A percentile compares a stretch with the other conserved stretches of the same genome.
Evolutionary conservation across 2,797 vertebrate species (phyloP).

Genomic region (Megaceryle alcyon): DNA sequence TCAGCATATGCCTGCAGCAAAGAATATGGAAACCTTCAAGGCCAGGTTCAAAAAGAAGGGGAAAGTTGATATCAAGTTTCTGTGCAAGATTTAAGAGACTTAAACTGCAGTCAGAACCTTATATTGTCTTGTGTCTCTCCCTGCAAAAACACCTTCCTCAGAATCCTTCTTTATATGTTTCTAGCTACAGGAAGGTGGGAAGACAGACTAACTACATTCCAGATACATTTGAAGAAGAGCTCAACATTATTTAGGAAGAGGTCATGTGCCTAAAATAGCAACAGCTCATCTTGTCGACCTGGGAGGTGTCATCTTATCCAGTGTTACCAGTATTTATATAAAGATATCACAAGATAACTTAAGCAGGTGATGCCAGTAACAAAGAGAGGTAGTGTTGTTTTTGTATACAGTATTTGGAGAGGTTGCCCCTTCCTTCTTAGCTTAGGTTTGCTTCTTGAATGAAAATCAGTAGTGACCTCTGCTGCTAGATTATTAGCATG

Average conservation of each 20-base stretch:
- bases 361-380: background rate
- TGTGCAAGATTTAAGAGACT: background rate
- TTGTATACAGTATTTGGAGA: background rate
- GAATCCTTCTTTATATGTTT: background rate
- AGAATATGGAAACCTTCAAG: background rate
- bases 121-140: fast-evolving
- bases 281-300: background rate
- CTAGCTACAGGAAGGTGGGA: background rate
- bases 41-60: background rate
- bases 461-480: conserved; percentile 66
- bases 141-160: background rate
- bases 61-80: background rate
- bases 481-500: conserved; percentile 41
- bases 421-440: background rate
- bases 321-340: background rate
- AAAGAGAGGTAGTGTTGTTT: background rate
- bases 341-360: background rate
- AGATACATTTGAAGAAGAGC: background rate
- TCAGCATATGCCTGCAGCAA: background rate
- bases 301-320: background rate
- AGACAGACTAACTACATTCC: background rate
- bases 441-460: conserved; percentile 6
- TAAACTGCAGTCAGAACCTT: background rate
- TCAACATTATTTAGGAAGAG: background rate
- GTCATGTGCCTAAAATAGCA: background rate